phyloP scores from a whole-genome alignment of 2,113 vertebrate genomes.

The Synodontis membranacea region DNA sequence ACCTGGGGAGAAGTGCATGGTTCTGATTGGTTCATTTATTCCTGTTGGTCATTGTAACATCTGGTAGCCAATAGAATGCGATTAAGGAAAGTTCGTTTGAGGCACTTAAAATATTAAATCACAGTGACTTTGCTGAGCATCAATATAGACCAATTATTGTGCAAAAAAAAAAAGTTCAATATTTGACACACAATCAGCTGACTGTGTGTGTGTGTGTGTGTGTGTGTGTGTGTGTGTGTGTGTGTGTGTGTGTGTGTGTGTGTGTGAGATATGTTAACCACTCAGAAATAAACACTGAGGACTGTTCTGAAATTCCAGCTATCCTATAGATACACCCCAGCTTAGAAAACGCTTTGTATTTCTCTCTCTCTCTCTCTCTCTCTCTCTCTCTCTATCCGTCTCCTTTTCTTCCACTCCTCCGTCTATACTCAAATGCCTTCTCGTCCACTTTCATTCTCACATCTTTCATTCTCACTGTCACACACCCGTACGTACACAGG shows the following conservation, averaged over 20 bases:
- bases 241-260: no score
- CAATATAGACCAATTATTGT: neutral
- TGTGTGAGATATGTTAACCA: no score
- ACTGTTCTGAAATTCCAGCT: neutral
- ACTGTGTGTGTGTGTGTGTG: no score
- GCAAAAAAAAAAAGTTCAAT: neutral
- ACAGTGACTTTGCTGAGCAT: neutral
- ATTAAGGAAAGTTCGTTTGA: no score
- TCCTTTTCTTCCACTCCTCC: constrained; percentile 57
- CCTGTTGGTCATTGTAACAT: neutral
- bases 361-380: no score
- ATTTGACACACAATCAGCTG: no score
- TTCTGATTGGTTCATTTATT: neutral
- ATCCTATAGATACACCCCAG: neutral
- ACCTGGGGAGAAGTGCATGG: neutral
- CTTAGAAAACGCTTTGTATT: constrained; percentile 42
- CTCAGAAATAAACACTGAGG: no score
- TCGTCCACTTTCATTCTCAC: no score
- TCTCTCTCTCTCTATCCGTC: no score
- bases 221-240: no score
- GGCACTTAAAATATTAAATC: neutral
- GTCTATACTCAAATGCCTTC: constrained; percentile 13
- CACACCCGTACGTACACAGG: neutral
- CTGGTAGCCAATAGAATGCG: no score
- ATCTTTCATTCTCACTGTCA: neutral